These are phyloP conservation scores for Amblyjoppa proteus DNA, from an alignment of 2,888 invertebrate species.

Conservation along the genomic window DNA sequence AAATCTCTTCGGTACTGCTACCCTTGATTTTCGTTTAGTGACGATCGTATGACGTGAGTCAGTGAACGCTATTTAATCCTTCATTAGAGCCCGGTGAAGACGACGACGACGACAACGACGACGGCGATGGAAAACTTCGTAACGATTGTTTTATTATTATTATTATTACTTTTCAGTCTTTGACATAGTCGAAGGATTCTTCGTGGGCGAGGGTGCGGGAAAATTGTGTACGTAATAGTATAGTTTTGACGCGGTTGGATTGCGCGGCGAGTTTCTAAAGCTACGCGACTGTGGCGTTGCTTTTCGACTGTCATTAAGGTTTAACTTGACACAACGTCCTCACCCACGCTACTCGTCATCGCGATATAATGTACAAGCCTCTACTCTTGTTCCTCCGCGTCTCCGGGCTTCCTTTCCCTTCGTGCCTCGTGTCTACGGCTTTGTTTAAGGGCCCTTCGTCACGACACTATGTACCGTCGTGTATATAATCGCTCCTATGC, in stretches of 20 bases:
- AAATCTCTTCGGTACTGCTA: constrained; percentile 2
- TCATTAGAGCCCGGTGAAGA: constrained; percentile 15
- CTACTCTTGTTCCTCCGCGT: constrained; percentile 21
- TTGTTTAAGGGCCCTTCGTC: constrained; percentile 57
- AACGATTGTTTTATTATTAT: constrained; percentile 19
- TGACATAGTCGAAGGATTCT: background rate
- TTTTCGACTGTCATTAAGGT: constrained; percentile 56
- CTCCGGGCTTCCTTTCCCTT: constrained; percentile 28
- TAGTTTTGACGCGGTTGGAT: constrained; percentile 23
- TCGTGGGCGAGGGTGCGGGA: constrained; percentile 40
- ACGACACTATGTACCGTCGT: constrained; percentile 34
- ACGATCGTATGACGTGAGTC: constrained; percentile 55
- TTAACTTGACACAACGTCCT: constrained; percentile 32
- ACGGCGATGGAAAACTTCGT: background rate
- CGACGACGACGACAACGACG: constrained; percentile 15
- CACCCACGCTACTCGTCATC: constrained; percentile 52
- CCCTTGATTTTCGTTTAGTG: constrained; percentile 13
- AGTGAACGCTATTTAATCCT: constrained; percentile 33
- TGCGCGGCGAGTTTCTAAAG: constrained; percentile 25
- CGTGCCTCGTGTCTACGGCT: constrained; percentile 38
- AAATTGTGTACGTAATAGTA: constrained; percentile 21
- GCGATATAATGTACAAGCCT: constrained; percentile 51
- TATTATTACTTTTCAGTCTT: background rate
- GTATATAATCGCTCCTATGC: constrained; percentile 38
- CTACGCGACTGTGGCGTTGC: constrained; percentile 34